Evolutionary conservation across 2,113 vertebrate genomes (phyloP).

Genomic region (Tupaia chinensis): DNA sequence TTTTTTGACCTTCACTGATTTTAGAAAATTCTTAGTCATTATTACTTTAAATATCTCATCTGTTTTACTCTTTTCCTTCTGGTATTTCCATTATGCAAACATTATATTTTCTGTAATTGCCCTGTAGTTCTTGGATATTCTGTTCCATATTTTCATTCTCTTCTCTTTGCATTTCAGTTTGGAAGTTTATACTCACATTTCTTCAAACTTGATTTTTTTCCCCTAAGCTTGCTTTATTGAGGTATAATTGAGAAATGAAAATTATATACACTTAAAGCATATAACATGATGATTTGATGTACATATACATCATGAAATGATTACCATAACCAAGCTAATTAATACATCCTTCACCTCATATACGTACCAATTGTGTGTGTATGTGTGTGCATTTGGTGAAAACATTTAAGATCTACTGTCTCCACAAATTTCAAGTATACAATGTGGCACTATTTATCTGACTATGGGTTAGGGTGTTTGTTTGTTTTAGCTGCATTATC

Average conservation of each 20-base stretch:
- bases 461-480: not conserved
- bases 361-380: not conserved
- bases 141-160: not conserved
- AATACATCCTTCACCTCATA: not conserved
- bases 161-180: not conserved
- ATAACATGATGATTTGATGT: not conserved
- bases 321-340: not conserved
- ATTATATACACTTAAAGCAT: not conserved
- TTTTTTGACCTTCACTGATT: not conserved
- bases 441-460: not conserved
- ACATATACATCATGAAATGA: not conserved
- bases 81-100: not conserved
- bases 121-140: not conserved
- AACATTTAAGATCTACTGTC: not conserved
- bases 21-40: not conserved
- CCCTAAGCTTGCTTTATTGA: not conserved
- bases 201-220: not conserved
- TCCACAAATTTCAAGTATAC: not conserved
- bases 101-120: not conserved
- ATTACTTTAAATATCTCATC: constrained; percentile 36
- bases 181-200: not conserved
- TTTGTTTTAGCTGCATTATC: not conserved
- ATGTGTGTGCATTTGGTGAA: not conserved
- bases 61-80: not conserved
- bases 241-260: not conserved